Conservation (phyloP, 2,888 invertebrate species). For the Falcaria lacertinaria region DNA sequence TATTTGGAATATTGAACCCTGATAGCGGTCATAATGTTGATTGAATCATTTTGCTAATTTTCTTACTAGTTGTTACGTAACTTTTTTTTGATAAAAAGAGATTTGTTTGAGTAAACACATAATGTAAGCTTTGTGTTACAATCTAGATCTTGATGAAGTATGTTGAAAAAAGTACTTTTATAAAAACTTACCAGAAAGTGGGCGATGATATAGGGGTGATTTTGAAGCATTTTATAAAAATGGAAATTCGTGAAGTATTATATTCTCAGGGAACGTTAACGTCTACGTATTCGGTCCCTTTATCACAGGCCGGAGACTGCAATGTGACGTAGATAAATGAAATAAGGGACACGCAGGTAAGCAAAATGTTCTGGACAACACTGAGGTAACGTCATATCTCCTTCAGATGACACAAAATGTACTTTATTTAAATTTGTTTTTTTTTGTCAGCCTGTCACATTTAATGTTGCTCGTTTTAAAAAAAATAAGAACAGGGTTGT, state of each 20-base stretch:
- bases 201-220: background rate
- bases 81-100: too few relatives aligned
- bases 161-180: too few relatives aligned
- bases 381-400: background rate
- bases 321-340: conserved; percentile 22
- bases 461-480: too few relatives aligned
- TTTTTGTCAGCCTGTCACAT: background rate
- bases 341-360: conserved; percentile 12
- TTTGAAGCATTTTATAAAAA: conserved; percentile 1
- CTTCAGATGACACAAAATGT: background rate
- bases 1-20: too few relatives aligned
- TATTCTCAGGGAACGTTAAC: background rate
- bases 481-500: too few relatives aligned
- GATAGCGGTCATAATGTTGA: too few relatives aligned
- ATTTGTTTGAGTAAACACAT: too few relatives aligned
- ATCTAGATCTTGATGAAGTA: too few relatives aligned
- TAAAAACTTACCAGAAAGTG: too few relatives aligned
- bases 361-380: background rate
- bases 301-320: conserved; percentile 16
- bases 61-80: too few relatives aligned
- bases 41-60: too few relatives aligned
- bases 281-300: conserved; percentile 6
- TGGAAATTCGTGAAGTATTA: conserved; percentile 5
- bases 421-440: background rate
- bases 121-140: too few relatives aligned